Conservation (phyloP, 1,140 invertebrate genomes). For the Caerostris darwini region DNA sequence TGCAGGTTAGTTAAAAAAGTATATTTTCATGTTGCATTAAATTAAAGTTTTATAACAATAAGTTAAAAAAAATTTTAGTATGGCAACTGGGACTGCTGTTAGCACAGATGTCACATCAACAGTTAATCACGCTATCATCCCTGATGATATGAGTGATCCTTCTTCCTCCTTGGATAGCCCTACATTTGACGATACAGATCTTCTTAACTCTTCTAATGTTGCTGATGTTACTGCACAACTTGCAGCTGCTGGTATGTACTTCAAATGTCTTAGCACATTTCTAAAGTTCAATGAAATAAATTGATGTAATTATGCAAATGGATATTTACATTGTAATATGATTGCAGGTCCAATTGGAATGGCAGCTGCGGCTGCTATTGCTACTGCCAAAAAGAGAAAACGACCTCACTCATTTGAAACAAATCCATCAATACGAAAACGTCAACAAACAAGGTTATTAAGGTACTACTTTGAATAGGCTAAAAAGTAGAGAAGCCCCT, state of each 20-base stretch:
- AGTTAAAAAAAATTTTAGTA: conserved; percentile 6
- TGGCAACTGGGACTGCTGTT: conserved; percentile 55
- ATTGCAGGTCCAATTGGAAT: conserved; percentile 94
- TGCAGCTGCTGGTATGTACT: conserved; percentile 90
- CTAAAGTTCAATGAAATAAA: not conserved
- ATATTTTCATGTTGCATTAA: too few relatives aligned
- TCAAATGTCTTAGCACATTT: not conserved
- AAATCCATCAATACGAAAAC: conserved; percentile 97
- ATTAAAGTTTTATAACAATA: too few relatives aligned
- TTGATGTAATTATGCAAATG: too few relatives aligned
- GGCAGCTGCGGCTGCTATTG: conserved; percentile 97
- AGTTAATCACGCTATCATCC: conserved; percentile 79
- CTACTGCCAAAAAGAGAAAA: conserved; percentile 97
- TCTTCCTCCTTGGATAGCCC: conserved; percentile 82
- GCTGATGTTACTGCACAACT: conserved; percentile 96
- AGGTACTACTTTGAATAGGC: conserved; percentile 63
- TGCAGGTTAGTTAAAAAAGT: too few relatives aligned
- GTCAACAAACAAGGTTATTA: conserved; percentile 92
- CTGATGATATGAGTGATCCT: conserved; percentile 81
- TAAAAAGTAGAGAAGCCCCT: not conserved
- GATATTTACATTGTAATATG: too few relatives aligned
- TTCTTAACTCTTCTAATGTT: conserved; percentile 83
- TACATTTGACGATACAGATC: conserved; percentile 82
- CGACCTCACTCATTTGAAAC: conserved; percentile 98
- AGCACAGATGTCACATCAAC: conserved; percentile 74